Conservation (phyloP, 2,797 vertebrate species). For the Myripristis murdjan region DNA sequence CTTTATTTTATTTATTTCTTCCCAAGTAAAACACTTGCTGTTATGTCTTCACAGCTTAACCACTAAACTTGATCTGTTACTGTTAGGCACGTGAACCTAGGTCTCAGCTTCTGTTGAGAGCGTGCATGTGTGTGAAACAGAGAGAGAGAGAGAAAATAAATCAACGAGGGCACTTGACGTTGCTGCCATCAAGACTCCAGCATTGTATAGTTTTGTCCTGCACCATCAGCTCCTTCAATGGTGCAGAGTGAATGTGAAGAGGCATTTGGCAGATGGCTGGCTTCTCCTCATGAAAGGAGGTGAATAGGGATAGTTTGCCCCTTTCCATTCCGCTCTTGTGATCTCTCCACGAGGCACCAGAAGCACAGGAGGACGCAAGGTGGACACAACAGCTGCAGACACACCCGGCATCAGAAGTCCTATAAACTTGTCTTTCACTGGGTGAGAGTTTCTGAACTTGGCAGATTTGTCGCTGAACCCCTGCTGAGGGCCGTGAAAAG, state of each 20-base stretch:
- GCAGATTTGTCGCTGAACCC: slow-evolving; percentile 9
- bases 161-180: slow-evolving; percentile 42
- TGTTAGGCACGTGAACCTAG: slow-evolving; percentile 9
- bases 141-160: slow-evolving; percentile 22
- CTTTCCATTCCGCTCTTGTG: slow-evolving; percentile 45
- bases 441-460: neutral
- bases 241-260: slow-evolving; percentile 52
- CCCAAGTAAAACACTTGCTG: slow-evolving; percentile 26
- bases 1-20: slow-evolving; percentile 30
- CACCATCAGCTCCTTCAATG: slow-evolving; percentile 46
- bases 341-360: slow-evolving; percentile 37
- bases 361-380: slow-evolving; percentile 20
- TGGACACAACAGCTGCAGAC: slow-evolving; percentile 34
- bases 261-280: slow-evolving; percentile 62
- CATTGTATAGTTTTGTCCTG: slow-evolving; percentile 44
- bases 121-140: neutral
- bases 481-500: slow-evolving; percentile 17
- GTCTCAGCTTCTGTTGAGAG: neutral
- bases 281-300: slow-evolving; percentile 43
- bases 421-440: slow-evolving; percentile 15
- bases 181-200: slow-evolving; percentile 29
- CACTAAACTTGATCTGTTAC: slow-evolving; percentile 10
- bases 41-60: slow-evolving; percentile 12
- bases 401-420: slow-evolving; percentile 7
- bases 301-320: slow-evolving; percentile 49